Base-by-base conservation (phyloP, 2,113 vertebrate species). In the Siniperca chuatsi region DNA sequence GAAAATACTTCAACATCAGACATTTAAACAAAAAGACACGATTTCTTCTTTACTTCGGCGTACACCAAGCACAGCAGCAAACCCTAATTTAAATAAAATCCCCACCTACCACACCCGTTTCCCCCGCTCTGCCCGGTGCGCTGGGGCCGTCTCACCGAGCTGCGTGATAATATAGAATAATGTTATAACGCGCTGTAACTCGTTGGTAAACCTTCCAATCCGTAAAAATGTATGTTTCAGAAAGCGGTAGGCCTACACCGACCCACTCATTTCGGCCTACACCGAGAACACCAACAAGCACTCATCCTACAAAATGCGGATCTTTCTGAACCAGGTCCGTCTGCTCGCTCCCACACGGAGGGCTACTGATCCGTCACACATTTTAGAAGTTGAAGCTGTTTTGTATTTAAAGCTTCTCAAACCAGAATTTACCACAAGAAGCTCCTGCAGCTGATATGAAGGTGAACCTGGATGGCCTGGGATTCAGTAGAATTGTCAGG, bases 71-170 rank as follows among this genome's bases (percentile, higher is more conserved):
- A 9, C 58, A 23, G 6, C 6, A 29, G 12, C 58, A 66, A 18
- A 10, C 48, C 9, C 18, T 68, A 2, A 8, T 4, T 72, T 10
- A 21, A 3, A 16, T 42, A 1, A 55, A 42, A 65, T n/a, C 29
- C 42, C 3, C 7, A 62, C 29, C 55, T 29, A 7, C 15, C 46
- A 2, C 29, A 25, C 11, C 18, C 18, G 5, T 1, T 20, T 60
- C 66, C 23, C 0, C 42, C 1, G 16, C 2, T 11, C 12, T 4
- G 16, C 4, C 42, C 29, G 4, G n/a, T 58, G 42, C 75, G 33
- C 15, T 3, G 42, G 69, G 42, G 21, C 1, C 71, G 83, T 75
- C 71, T 71, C 83, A 65, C 66, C 11, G 50, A 80, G 42, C 78
- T 81, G 83, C 83, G 57, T 71, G 40, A 40, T 40, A 29, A 29